These are phyloP conservation scores for Hylaea fasciaria DNA, from an alignment of 2,888 invertebrate genomes.

Conservation along the genomic window DNA sequence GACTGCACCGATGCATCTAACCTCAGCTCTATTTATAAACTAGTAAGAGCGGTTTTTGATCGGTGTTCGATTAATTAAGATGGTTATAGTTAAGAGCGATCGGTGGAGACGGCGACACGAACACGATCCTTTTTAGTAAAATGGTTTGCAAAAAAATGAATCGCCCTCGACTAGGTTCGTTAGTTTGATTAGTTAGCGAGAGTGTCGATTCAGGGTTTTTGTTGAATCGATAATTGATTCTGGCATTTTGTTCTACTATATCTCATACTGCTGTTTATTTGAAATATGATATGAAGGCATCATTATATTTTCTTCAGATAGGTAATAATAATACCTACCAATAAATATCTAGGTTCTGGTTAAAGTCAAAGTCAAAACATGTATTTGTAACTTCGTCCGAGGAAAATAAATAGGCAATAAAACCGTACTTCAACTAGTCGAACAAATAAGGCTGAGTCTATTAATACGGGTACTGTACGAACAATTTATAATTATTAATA, in stretches of 20 bases:
- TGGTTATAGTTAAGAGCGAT: slow-evolving; percentile 57
- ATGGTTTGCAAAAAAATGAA: slow-evolving; percentile 70
- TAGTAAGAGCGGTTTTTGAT: slow-evolving; percentile 50
- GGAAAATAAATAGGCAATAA: too few species aligned
- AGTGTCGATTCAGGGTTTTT: slow-evolving; percentile 26
- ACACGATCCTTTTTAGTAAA: slow-evolving; percentile 75
- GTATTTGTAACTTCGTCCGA: too few species aligned
- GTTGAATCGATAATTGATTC: slow-evolving; percentile 7
- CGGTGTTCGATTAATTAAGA: slow-evolving; percentile 40
- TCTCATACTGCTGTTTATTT: slow-evolving; percentile 7
- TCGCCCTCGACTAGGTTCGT: slow-evolving; percentile 46
- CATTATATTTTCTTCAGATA: too few species aligned
- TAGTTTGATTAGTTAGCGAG: slow-evolving; percentile 51
- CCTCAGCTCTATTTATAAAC: slow-evolving; percentile 45
- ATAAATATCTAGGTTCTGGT: too few species aligned
- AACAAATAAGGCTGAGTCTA: too few species aligned
- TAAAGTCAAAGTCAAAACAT: too few species aligned
- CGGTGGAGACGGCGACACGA: slow-evolving; percentile 69
- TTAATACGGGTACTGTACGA: too few species aligned
- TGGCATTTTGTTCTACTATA: slow-evolving; percentile 8
- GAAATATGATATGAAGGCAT: not conserved
- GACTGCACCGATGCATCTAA: slow-evolving; percentile 47
- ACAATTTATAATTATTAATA: too few species aligned
- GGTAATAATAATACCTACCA: too few species aligned
- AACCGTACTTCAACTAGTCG: too few species aligned